These are phyloP conservation scores for Mimachlamys varia DNA, from an alignment of 2,888 invertebrate species.

Conservation along the genomic window DNA sequence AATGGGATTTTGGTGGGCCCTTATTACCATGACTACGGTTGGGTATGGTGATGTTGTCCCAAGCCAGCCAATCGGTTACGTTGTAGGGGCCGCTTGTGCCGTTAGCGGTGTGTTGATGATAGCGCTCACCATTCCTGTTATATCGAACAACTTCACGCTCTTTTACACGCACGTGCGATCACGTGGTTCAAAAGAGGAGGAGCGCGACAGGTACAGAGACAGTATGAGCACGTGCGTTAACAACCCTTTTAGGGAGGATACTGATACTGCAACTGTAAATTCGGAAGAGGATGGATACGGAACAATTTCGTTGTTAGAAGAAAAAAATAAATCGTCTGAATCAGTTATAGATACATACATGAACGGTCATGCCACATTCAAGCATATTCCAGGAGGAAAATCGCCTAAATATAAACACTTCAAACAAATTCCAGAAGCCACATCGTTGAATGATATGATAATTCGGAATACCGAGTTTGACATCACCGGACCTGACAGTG, in stretches of 20 bases:
- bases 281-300: constrained; percentile 52
- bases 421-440: constrained; percentile 58
- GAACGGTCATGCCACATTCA: constrained; percentile 63
- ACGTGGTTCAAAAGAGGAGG: constrained; percentile 54
- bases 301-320: constrained; percentile 42
- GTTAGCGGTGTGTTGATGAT: constrained; percentile 78
- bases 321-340: constrained; percentile 63
- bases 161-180: constrained; percentile 80
- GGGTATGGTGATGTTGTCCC: constrained; percentile 80
- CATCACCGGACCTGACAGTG: constrained; percentile 60
- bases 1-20: constrained; percentile 82
- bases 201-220: constrained; percentile 43
- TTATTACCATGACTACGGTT: constrained; percentile 81
- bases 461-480: constrained; percentile 63
- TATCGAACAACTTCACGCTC: constrained; percentile 80
- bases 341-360: constrained; percentile 61
- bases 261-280: constrained; percentile 43
- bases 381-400: constrained; percentile 46
- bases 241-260: constrained; percentile 41
- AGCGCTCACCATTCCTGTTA: constrained; percentile 79
- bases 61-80: constrained; percentile 73
- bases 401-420: constrained; percentile 48
- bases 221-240: constrained; percentile 34
- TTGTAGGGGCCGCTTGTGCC: constrained; percentile 78
- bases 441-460: constrained; percentile 64